A percentile compares a stretch with the other conserved stretches of the same genome.
Evolutionary conservation across 2,888 invertebrate species (phyloP).

Genomic region (Pycnomerus fuliginosus): DNA sequence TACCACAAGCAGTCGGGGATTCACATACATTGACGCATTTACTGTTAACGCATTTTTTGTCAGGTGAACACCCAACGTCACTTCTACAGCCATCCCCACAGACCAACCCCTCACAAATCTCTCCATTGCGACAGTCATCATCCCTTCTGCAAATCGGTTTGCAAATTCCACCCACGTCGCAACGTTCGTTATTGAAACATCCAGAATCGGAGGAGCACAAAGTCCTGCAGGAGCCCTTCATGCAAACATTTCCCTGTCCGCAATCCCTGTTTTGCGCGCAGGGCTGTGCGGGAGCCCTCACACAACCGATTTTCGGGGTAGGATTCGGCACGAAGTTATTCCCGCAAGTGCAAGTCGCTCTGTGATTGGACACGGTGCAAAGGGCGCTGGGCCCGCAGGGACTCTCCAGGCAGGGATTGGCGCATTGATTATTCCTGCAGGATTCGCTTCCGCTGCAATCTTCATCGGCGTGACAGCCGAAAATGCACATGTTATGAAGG

Average conservation of each 20-base stretch:
- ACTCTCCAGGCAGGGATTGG: conserved; percentile 72
- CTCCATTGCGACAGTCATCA: conserved; percentile 83
- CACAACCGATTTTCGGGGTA: conserved; percentile 84
- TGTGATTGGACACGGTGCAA: conserved; percentile 77
- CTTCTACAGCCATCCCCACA: conserved; percentile 81
- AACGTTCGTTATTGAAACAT: conserved; percentile 82
- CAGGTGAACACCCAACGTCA: conserved; percentile 71
- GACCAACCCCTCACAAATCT: conserved; percentile 79
- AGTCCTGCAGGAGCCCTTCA: conserved; percentile 72
- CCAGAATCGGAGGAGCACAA: conserved; percentile 74
- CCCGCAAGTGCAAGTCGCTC: conserved; percentile 78
- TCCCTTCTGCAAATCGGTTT: conserved; percentile 81
- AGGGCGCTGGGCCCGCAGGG: conserved; percentile 85
- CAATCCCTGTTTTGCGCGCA: conserved; percentile 80
- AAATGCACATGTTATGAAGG: conserved; percentile 78
- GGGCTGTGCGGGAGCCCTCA: conserved; percentile 73
- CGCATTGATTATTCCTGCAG: conserved; percentile 77
- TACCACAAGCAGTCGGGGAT: conserved; percentile 78
- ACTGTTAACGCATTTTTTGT: conserved; percentile 73
- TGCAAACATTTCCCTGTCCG: conserved; percentile 68
- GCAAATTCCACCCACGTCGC: conserved; percentile 71
- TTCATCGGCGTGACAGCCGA: conserved; percentile 83
- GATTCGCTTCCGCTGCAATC: conserved; percentile 85
- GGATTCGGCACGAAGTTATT: conserved; percentile 82
- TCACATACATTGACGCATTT: conserved; percentile 77